phyloP scores from a whole-genome alignment of 2,888 invertebrate genomes.

The Halocaridina rubra region DNA sequence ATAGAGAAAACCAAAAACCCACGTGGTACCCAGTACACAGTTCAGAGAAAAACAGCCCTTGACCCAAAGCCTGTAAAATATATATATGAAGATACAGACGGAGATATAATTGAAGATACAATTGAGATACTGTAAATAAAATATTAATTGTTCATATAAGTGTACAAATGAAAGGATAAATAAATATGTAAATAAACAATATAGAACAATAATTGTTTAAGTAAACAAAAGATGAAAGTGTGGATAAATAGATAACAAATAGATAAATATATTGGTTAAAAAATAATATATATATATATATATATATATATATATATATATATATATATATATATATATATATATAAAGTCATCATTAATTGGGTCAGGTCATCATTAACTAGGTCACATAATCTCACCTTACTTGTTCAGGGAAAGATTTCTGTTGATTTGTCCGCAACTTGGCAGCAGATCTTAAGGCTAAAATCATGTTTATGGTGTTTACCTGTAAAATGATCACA shows the following conservation, averaged over 20 bases:
- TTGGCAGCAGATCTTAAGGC: slow-evolving; percentile 48
- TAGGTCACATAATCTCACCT: no score
- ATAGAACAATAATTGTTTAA: no score
- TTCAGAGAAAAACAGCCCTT: slow-evolving; percentile 70
- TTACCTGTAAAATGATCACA: slow-evolving; percentile 55
- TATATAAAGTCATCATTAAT: not conserved
- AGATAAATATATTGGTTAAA: no score
- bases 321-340: not conserved
- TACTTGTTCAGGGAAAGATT: slow-evolving; percentile 25
- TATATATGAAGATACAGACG: slow-evolving; percentile 17
- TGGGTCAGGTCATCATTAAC: no score
- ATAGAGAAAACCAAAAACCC: slow-evolving; percentile 71
- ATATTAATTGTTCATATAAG: no score
- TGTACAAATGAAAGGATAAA: no score
- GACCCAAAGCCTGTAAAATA: slow-evolving; percentile 66
- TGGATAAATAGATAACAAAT: no score
- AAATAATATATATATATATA: not conserved
- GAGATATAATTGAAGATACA: no score
- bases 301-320: not conserved
- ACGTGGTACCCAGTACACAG: slow-evolving; percentile 71
- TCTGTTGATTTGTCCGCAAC: slow-evolving; percentile 42
- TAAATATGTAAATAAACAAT: no score
- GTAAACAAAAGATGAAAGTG: no score
- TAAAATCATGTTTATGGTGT: slow-evolving; percentile 39
- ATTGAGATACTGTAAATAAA: no score